A percentile compares a stretch with the other conserved stretches of the same genome.
These are phyloP conservation scores for Pachyseris speciosa DNA, from an alignment of 64 coral and sea anemone genomes.

Conservation along the genomic window DNA sequence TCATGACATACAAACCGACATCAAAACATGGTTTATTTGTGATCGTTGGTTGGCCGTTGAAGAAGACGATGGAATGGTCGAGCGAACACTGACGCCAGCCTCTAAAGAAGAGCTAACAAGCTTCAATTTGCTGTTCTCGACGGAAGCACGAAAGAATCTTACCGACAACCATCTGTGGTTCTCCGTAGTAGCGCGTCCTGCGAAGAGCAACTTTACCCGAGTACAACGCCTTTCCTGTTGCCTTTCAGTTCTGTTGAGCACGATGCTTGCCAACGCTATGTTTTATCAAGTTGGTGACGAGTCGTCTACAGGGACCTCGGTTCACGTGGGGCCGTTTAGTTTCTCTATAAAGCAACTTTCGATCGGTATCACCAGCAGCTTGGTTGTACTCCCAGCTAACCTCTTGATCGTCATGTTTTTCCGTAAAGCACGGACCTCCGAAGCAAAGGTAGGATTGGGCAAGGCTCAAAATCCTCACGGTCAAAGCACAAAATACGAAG, in stretches of 20 bases:
- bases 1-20: slow-evolving; percentile 84
- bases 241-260: slow-evolving; percentile 82
- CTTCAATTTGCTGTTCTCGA: slow-evolving; percentile 92
- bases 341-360: slow-evolving; percentile 89
- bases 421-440: slow-evolving; percentile 78
- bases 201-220: slow-evolving; percentile 94
- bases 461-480: slow-evolving; percentile 75
- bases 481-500: slow-evolving; percentile 74
- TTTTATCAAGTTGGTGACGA: slow-evolving; percentile 77
- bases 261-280: slow-evolving; percentile 96
- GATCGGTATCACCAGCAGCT: slow-evolving; percentile 79
- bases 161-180: slow-evolving; percentile 96
- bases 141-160: slow-evolving; percentile 87
- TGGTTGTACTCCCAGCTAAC: slow-evolving; percentile 82
- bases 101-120: slow-evolving; percentile 89
- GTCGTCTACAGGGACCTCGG: slow-evolving; percentile 64
- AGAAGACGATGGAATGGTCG: slow-evolving; percentile 92
- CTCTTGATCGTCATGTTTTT: slow-evolving; percentile 82
- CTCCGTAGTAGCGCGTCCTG: slow-evolving; percentile 84
- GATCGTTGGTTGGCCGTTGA: slow-evolving; percentile 97
- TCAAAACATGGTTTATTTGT: slow-evolving; percentile 92
- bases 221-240: slow-evolving; percentile 96
- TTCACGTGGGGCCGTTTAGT: slow-evolving; percentile 82
- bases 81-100: slow-evolving; percentile 73
- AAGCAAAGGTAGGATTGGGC: slow-evolving; percentile 30